phyloP scores from a whole-genome alignment of 2,113 vertebrate species.

The Tor tambroides region DNA sequence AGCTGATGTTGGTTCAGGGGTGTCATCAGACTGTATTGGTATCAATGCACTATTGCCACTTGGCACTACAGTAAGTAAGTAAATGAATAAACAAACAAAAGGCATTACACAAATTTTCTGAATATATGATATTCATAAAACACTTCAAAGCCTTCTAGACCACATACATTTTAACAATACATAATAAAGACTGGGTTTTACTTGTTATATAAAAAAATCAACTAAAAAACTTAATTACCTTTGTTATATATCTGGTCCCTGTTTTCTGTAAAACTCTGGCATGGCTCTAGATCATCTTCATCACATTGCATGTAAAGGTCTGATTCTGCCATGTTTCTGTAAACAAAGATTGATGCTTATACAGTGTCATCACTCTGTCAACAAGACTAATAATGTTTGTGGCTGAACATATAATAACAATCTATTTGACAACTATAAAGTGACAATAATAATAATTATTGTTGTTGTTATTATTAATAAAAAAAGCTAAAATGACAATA shows the following conservation, averaged over 20 bases:
- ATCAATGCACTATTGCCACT: background rate
- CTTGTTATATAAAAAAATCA: background rate
- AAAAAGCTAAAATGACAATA: background rate
- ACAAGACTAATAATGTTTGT: background rate
- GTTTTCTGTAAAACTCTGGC: constrained; percentile 83
- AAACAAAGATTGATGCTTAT: background rate
- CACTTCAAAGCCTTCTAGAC: background rate
- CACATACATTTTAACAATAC: background rate
- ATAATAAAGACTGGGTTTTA: background rate
- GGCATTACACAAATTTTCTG: background rate
- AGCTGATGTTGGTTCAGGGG: background rate
- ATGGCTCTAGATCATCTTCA: constrained; percentile 87
- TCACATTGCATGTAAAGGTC: constrained; percentile 90
- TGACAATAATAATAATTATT: background rate
- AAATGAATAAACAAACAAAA: background rate
- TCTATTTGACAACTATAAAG: background rate
- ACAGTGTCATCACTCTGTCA: background rate
- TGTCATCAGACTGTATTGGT: background rate
- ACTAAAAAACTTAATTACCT: background rate
- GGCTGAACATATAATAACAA: background rate
- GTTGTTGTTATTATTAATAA: background rate
- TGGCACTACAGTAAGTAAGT: constrained; percentile 20
- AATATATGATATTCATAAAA: background rate
- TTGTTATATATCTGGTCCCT: constrained; percentile 78
- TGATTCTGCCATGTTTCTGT: constrained; percentile 78